phyloP scores from a whole-genome alignment of 2,797 vertebrate genomes.

The Pangasius larnaudii region DNA sequence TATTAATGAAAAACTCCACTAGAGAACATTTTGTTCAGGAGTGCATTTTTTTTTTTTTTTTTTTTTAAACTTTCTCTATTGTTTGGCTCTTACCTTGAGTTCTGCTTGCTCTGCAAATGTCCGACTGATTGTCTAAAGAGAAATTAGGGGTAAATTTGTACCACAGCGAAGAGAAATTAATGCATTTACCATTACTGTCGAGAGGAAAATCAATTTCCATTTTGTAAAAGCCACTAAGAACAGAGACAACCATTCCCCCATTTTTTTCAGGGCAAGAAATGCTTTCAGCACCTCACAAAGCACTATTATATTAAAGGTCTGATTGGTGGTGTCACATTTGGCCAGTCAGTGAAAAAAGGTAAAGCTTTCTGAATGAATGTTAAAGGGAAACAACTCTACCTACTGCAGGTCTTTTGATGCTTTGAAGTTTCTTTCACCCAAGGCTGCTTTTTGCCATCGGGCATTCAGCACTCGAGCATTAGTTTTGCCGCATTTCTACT shows the following conservation, averaged over 20 bases:
- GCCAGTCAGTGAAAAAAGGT: constrained; percentile 9
- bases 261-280: constrained; percentile 35
- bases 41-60: constrained; percentile 21
- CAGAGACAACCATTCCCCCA: constrained; percentile 9
- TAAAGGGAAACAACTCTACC: constrained; percentile 1
- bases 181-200: constrained; percentile 56
- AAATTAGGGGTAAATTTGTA: constrained; percentile 68
- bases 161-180: constrained; percentile 58
- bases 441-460: neutral
- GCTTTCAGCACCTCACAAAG: constrained; percentile 30
- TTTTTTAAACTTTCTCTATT: constrained; percentile 39
- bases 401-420: neutral
- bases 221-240: constrained; percentile 17
- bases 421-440: neutral
- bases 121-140: constrained; percentile 66
- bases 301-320: constrained; percentile 30
- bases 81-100: constrained; percentile 61
- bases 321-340: constrained; percentile 12
- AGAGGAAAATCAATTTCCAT: constrained; percentile 46
- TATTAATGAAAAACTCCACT: constrained; percentile 30
- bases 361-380: constrained; percentile 9
- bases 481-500: neutral
- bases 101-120: constrained; percentile 64
- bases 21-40: constrained; percentile 25
- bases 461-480: neutral